These are phyloP conservation scores for Ursus arctos DNA, from an alignment of 2,113 vertebrate genomes.

Conservation along the genomic window DNA sequence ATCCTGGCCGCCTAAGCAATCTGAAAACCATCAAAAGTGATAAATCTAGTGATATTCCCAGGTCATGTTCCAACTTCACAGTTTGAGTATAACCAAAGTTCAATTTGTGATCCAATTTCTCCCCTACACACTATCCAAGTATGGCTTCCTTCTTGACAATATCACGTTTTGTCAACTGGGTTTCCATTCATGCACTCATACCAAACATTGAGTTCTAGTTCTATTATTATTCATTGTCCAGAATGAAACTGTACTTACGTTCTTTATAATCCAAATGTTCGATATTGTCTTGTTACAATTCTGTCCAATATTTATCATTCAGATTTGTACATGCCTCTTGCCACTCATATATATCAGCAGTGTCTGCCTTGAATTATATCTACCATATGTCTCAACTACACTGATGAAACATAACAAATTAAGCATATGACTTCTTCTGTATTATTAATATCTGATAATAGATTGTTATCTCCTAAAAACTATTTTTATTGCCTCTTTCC, in stretches of 20 bases:
- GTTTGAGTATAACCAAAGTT: slow-evolving; percentile 71
- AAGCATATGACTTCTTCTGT: slow-evolving; percentile 37
- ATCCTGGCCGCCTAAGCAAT: slow-evolving; percentile 71
- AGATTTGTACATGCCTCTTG: not conserved
- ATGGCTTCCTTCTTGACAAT: not conserved
- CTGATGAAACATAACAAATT: not conserved
- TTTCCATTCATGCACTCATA: not conserved
- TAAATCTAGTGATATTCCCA: slow-evolving; percentile 73
- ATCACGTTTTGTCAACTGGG: not conserved
- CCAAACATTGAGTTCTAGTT: not conserved
- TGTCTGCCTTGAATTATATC: not conserved
- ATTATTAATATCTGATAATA: not conserved
- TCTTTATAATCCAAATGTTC: not conserved
- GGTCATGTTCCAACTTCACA: slow-evolving; percentile 79
- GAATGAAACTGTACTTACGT: not conserved
- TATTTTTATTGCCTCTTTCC: not conserved
- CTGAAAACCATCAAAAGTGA: slow-evolving; percentile 83
- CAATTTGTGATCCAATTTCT: slow-evolving; percentile 73
- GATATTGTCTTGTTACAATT: not conserved
- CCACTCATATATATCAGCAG: not conserved
- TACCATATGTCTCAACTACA: not conserved
- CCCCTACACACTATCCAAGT: not conserved
- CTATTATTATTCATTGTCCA: not conserved
- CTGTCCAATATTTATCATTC: not conserved
- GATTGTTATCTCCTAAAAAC: not conserved